These are phyloP conservation scores for Drosophila carrolli DNA, from an alignment of 1,140 invertebrate genomes.

Conservation along the genomic window DNA sequence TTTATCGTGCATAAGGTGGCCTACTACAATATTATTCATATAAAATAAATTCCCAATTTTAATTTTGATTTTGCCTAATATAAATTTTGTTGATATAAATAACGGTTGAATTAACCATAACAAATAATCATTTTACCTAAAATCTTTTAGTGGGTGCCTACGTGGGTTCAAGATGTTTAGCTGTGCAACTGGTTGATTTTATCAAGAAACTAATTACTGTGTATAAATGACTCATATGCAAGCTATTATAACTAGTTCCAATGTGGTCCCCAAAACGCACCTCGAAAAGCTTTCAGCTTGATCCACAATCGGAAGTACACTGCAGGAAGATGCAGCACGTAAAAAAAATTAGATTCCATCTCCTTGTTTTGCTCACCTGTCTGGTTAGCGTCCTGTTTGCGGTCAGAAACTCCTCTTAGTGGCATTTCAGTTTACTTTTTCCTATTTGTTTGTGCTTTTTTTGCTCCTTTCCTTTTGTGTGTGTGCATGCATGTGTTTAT, in stretches of 20 bases:
- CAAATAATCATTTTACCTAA: too few relatives aligned
- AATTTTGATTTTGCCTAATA: too few relatives aligned
- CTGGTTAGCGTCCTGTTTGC: conserved; percentile 70
- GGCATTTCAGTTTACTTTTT: conserved; percentile 59
- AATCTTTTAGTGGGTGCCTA: too few relatives aligned
- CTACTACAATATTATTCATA: too few relatives aligned
- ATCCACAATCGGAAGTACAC: background rate
- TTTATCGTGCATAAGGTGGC: too few relatives aligned
- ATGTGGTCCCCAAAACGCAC: background rate
- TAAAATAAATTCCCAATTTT: too few relatives aligned
- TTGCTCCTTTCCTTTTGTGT: background rate
- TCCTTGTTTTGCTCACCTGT: conserved; percentile 22
- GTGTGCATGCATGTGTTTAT: conserved; percentile 60
- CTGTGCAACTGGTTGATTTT: too few relatives aligned
- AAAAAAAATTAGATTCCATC: background rate
- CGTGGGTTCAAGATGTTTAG: too few relatives aligned
- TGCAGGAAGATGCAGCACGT: conserved; percentile 1
- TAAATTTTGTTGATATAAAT: too few relatives aligned
- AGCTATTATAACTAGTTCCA: background rate
- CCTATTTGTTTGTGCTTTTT: conserved; percentile 3
- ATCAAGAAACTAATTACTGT: too few relatives aligned
- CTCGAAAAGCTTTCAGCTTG: background rate
- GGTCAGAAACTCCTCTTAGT: conserved; percentile 78
- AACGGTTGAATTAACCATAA: too few relatives aligned
- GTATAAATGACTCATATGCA: too few relatives aligned